Base-by-base conservation (phyloP, 2,888 invertebrate genomes). In the Pyrrhosoma nymphula region DNA sequence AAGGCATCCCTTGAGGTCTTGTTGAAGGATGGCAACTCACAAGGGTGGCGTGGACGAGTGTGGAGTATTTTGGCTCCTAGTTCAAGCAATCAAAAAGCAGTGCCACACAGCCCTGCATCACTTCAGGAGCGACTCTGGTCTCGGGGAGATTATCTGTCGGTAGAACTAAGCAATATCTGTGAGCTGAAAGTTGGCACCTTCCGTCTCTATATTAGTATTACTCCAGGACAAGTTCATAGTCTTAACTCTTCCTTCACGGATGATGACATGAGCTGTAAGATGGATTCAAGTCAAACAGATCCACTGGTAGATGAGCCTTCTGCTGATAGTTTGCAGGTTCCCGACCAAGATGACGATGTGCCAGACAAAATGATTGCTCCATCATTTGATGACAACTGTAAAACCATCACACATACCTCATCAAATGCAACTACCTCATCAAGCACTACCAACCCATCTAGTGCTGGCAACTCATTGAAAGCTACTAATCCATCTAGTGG, bases 81-180 rank as follows among this genome's bases (percentile, higher is more conserved):
- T 10, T 39, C 69, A n/a, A n/a, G 47, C 10, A 39, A 18, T n/a
- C 93, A 93, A n/a, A 93, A 47, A n/a, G 18, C 55, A 55, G 12
- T 56, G 0, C 93, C 93, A 1, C 93, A 69, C 6, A 93, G n/a
- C 18, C 69, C 93, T n/a, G 35, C 26, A 14, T 93, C 47, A 20
- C 93, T 93, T 93, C 93, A 93, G n/a, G 93, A 93, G n/a, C 39
- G 69, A n/a, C 93, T 93, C 39, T 93, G 93, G 93, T 75, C 75
- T 12, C 69, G 93, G 47, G 93, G 93, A 26, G 93, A 93, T n/a
- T 93, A n/a, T 47, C 14, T 93, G 93, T 26, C 47, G 26, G 93
- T 75, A 16, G 93, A 93, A 16, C 75, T 69, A 26, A n/a, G 39
- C 47, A 47, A 39, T n/a, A 26, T 93, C 63, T 93, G 93, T 69